These are phyloP conservation scores for Oeneis ivallda DNA, from an alignment of 2,888 invertebrate genomes.

Conservation along the genomic window DNA sequence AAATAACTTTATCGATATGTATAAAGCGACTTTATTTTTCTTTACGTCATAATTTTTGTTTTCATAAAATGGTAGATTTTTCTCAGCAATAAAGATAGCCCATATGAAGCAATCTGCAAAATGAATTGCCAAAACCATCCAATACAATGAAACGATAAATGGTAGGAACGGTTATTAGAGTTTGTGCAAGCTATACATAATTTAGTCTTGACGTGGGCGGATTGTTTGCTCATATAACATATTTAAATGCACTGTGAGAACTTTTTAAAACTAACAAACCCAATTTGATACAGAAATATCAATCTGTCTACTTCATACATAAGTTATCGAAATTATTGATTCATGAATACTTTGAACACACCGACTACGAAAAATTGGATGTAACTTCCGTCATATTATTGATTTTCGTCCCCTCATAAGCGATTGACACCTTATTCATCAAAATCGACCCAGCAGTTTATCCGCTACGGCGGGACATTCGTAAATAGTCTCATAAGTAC, in stretches of 20 bases:
- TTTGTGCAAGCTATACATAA: constrained; percentile 3
- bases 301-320: no score
- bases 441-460: no score
- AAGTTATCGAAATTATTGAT: no score
- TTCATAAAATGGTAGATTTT: constrained; percentile 2
- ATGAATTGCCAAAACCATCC: constrained; percentile 4
- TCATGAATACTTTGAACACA: no score
- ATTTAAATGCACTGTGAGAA: not conserved
- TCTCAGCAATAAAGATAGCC: constrained; percentile 14
- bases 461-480: no score
- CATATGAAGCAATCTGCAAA: not conserved
- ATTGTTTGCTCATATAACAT: constrained; percentile 2
- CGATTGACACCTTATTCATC: no score
- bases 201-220: constrained; percentile 1
- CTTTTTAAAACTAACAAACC: not conserved
- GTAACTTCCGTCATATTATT: no score
- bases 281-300: no score
- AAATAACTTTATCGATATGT: not conserved
- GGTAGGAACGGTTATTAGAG: not conserved
- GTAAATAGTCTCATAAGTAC: no score
- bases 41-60: constrained; percentile 1
- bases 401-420: no score
- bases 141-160: constrained; percentile 10
- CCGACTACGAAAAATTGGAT: no score
- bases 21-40: not conserved